phyloP scores from a whole-genome alignment of 2,797 vertebrate species.

The Platalea minor region DNA sequence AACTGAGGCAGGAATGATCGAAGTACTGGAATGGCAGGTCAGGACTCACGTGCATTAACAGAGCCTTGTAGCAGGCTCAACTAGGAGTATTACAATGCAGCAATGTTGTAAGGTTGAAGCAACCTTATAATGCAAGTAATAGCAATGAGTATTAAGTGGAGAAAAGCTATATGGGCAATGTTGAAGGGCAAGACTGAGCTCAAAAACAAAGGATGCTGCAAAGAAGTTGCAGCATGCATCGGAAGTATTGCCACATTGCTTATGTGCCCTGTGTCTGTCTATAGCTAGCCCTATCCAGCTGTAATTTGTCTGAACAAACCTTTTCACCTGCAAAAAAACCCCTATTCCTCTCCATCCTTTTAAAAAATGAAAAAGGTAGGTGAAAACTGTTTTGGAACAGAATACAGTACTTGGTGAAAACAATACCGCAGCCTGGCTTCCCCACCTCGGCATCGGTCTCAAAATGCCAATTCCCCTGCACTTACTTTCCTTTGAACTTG shows the following conservation, averaged over 20 bases:
- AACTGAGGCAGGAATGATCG: not conserved
- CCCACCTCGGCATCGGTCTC: not conserved
- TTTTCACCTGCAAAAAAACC: not conserved
- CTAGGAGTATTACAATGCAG: not conserved
- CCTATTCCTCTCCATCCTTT: not conserved
- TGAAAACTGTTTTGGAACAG: not conserved
- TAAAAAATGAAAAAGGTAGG: not conserved
- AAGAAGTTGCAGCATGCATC: not conserved
- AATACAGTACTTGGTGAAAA: not conserved
- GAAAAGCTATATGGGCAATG: not conserved
- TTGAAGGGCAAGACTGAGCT: not conserved
- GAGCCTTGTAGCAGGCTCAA: not conserved
- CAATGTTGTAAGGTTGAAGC: not conserved
- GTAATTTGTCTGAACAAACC: not conserved
- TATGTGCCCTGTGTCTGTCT: not conserved
- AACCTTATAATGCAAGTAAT: not conserved
- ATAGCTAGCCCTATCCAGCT: not conserved
- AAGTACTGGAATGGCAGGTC: not conserved
- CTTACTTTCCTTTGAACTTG: not conserved
- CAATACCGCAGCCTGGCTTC: not conserved
- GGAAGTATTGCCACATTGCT: not conserved
- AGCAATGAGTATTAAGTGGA: not conserved
- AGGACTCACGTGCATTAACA: not conserved
- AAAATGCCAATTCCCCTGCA: not conserved
- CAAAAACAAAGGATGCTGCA: not conserved